Evolutionary conservation across 2,888 invertebrate species (phyloP).

Genomic region (Chesias legatella): DNA sequence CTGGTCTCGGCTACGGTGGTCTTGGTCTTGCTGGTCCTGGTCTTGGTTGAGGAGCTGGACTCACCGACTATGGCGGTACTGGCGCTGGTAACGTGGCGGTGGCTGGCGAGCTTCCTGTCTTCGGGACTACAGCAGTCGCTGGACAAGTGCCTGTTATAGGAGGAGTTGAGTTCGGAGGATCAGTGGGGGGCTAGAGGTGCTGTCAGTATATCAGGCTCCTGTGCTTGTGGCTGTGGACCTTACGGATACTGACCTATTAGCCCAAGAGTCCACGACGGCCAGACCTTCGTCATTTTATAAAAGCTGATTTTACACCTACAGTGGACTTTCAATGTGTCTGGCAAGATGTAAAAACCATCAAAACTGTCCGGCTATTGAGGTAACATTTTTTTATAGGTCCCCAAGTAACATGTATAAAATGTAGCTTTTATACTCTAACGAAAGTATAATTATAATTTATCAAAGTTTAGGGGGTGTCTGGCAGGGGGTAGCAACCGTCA

Average conservation of each 20-base stretch:
- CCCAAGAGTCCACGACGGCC: too few species aligned
- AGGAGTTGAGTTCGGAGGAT: constrained; percentile 27
- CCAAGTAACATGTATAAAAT: too few species aligned
- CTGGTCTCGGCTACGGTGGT: not conserved
- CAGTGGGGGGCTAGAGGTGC: constrained; percentile 28
- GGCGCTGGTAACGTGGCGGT: constrained; percentile 35
- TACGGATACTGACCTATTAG: not conserved
- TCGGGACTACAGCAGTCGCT: constrained; percentile 32
- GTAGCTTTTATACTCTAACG: too few species aligned
- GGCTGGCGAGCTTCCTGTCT: constrained; percentile 35
- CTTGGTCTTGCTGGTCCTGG: not conserved
- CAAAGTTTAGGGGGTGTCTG: too few species aligned
- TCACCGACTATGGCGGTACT: constrained; percentile 14
- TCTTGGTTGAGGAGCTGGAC: not conserved
- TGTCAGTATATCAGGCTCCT: constrained; percentile 28
- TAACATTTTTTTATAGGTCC: too few species aligned
- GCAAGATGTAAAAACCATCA: too few species aligned
- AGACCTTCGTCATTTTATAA: too few species aligned
- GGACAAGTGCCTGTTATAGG: constrained; percentile 34
- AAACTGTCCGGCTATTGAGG: too few species aligned
- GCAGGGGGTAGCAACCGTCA: too few species aligned
- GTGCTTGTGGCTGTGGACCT: constrained; percentile 22
- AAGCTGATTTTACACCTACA: too few species aligned
- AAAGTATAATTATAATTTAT: too few species aligned
- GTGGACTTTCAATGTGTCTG: too few species aligned